Base-by-base conservation (phyloP, 2,113 vertebrate genomes). In the Fulica atra region DNA sequence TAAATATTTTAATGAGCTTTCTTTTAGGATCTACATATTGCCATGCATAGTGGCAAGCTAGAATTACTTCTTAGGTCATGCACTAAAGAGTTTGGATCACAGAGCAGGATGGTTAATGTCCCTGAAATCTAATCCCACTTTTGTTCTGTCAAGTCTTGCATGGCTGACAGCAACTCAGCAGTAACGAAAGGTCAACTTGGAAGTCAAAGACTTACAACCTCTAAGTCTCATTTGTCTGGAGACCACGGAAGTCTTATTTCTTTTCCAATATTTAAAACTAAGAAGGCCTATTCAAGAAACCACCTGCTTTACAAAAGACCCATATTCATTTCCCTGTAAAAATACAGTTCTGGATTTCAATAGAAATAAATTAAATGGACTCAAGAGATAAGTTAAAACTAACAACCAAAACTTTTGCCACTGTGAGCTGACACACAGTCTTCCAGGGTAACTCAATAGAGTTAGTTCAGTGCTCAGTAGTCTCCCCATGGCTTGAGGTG, bases 151-250 rank as follows among this genome's bases (percentile, higher is more conserved):
- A 65, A 77, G 94, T 87, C 79, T 95, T 95, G 91, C 95, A 97
- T 97, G 91, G 92, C 92, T 97, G 88, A 92, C 64, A 91, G 60
- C 92, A 95, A 96, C 70, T 96, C 87, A 95, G 78, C 86, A 90
- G 90, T 96, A 94, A 93, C 69, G 25, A 89, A 96, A 96, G 96
- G 96, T 96, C 93, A 93, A 25, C 1, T 42, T 93, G 80, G 84
- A 96, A 96, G 86, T 94, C 92, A 96, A 93, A 95, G 74, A 91
- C 60, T 74, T 91, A 86, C 83, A 96, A 86, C 72, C 54, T 87
- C 38, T 63, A 77, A 44, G 21, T 81, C 46, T 92, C 53, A 73
- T 95, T 93, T 91, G 36, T 74, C 88, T 89, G 53, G 56, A 94
- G 81, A 64, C n/a, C 76, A 71, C 3, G 5, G 48, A 88, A 91